Conservation (phyloP, 2,797 vertebrate species). For the Enteromius viviparus region DNA sequence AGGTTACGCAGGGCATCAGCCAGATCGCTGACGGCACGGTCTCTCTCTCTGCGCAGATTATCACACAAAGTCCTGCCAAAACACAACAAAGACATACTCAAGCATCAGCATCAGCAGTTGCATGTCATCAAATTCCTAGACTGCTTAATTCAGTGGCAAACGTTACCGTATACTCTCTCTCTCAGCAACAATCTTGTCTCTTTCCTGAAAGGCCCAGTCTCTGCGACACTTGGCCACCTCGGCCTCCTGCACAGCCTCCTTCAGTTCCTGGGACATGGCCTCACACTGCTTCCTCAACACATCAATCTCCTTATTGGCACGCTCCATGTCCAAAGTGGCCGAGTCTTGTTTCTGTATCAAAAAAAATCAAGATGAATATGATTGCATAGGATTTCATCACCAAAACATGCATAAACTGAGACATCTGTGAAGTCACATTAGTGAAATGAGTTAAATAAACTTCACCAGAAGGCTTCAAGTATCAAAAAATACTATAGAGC, state of each 20-base stretch:
- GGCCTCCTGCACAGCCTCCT: constrained; percentile 94
- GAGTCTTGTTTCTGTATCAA: constrained; percentile 92
- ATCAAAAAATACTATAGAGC: neutral
- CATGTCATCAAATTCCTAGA: neutral
- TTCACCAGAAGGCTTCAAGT: neutral
- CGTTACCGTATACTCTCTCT: constrained; percentile 93
- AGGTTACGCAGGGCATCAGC: constrained; percentile 93
- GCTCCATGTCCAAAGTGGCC: constrained; percentile 92
- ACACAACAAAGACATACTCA: constrained; percentile 15
- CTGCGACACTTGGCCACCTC: constrained; percentile 97
- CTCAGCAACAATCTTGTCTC: constrained; percentile 98
- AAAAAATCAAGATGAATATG: constrained; percentile 11
- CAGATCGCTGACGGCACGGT: constrained; percentile 93
- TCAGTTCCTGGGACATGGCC: constrained; percentile 95
- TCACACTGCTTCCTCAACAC: constrained; percentile 95
- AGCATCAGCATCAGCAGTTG: neutral
- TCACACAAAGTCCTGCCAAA: constrained; percentile 90
- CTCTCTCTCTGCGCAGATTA: constrained; percentile 91
- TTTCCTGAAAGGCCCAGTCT: constrained; percentile 98
- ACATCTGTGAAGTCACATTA: neutral
- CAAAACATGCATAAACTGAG: neutral
- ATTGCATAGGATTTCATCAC: neutral
- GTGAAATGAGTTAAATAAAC: neutral
- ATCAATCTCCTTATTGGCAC: constrained; percentile 96
- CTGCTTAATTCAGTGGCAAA: neutral